Evolutionary conservation across 1,140 invertebrate species (phyloP), one percentile per base, ranked within the genome.

Genomic region (Meloidogyne floridensis): DNA sequence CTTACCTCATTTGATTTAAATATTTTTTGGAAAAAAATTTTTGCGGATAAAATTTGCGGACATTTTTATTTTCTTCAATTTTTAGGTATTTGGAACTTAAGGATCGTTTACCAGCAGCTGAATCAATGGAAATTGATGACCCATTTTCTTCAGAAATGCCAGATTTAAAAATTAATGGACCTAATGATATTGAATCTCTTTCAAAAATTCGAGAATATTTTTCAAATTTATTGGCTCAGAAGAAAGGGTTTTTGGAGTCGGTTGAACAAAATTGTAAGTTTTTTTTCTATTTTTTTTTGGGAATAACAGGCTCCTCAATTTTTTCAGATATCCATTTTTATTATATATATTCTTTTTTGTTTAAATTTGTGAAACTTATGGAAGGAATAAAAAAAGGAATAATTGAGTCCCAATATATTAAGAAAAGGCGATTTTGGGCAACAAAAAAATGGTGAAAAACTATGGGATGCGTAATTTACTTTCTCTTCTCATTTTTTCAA

Each of bases 221-320:
- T 51, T 13, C 56, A 43, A 70, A 10, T 47, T 9, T 71, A 72
- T 5, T 51, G 8, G 65, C 59, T 13, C 59, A 72, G 0, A 32
- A 5, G 13, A 69, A 72, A 43, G 77, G 77, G 13, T 69, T 69
- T 43, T 15, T 71, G 8, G 65, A 79, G 20, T 69, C 77, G 5
- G 4, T 42, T 3, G 59, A 72, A 79, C 56, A 79, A 69, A 79
- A 79, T 69, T n/a, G 77, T 79, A 20, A 20, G 20, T 32, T 20
- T 20, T 20, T 20, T 20, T 20, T 20, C 20, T 20, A 20, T 20
- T 20, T 32, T 32, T 32, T 32, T 32, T 32, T 20, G 20, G 32
- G 32, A 32, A 32, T 32, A 32, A 32, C 20, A 20, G 20, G 20
- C 20, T 20, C 20, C 20, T 20, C 20, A 20, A 32, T 32, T 32